These are phyloP conservation scores for Tragelaphus imberbis DNA, from an alignment of 2,113 vertebrate genomes.

Conservation along the genomic window DNA sequence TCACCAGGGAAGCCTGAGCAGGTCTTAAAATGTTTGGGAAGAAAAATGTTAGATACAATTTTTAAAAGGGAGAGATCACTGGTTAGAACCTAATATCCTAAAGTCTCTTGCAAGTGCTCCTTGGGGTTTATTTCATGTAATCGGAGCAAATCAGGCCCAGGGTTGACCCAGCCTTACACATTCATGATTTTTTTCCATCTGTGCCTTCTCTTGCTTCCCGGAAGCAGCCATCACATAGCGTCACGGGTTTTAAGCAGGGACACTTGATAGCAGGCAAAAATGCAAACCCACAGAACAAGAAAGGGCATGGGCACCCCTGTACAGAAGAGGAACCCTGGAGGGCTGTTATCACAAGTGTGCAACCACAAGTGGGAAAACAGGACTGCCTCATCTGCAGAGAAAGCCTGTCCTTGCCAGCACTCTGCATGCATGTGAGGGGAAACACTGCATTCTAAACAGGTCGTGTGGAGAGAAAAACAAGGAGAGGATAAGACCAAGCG, in stretches of 20 bases:
- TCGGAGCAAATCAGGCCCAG: not conserved
- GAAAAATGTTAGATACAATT: not conserved
- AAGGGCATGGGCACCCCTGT: not conserved
- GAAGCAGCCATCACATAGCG: not conserved
- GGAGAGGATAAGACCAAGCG: not conserved
- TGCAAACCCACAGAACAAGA: not conserved
- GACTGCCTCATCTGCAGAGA: not conserved
- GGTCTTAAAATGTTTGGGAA: not conserved
- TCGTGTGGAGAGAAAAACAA: not conserved
- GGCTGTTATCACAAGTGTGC: not conserved
- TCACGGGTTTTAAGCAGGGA: not conserved
- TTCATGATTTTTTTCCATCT: not conserved
- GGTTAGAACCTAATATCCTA: not conserved
- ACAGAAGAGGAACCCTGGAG: not conserved
- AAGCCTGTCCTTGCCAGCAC: not conserved
- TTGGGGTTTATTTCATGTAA: not conserved
- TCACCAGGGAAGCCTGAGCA: not conserved
- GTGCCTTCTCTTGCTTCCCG: not conserved
- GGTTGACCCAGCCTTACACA: not conserved
- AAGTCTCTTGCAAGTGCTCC: not conserved
- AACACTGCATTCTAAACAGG: not conserved
- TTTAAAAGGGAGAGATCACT: not conserved
- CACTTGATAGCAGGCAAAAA: not conserved
- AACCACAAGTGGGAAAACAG: not conserved
- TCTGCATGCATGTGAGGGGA: not conserved